A percentile compares a stretch with the other conserved stretches of the same genome.
Conservation (phyloP, 1,140 invertebrate species). For the Drosophila gunungcola region DNA sequence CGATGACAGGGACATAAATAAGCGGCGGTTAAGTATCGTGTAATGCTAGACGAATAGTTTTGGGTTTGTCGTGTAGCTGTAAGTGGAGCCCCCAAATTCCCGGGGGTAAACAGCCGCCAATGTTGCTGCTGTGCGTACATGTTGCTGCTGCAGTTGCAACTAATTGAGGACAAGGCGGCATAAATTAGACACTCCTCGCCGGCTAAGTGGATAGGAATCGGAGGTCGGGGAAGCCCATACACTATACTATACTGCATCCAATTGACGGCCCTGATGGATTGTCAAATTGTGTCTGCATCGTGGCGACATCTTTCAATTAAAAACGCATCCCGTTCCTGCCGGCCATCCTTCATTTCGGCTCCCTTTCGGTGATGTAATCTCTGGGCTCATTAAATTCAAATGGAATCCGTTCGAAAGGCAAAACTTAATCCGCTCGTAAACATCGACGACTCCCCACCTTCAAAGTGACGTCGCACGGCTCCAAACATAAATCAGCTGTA, state of each 20-base stretch:
- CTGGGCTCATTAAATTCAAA: constrained; percentile 51
- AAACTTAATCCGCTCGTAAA: constrained; percentile 54
- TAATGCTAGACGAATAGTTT: constrained; percentile 55
- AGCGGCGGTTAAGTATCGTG: constrained; percentile 50
- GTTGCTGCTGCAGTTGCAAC: constrained; percentile 37
- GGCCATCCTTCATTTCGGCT: constrained; percentile 7
- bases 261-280: constrained; percentile 42
- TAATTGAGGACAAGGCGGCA: constrained; percentile 52
- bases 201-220: constrained; percentile 20
- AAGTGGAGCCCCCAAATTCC: constrained; percentile 39
- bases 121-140: constrained; percentile 3
- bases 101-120: constrained; percentile 40
- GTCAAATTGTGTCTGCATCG: constrained; percentile 30
- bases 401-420: constrained; percentile 46
- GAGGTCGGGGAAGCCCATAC: neutral
- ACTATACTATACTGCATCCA: neutral
- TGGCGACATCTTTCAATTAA: constrained; percentile 46
- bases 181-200: constrained; percentile 34
- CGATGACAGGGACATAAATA: constrained; percentile 54
- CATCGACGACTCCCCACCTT: constrained; percentile 37
- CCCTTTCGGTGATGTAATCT: constrained; percentile 40
- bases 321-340: constrained; percentile 14
- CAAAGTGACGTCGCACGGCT: constrained; percentile 9
- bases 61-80: constrained; percentile 29
- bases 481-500: constrained; percentile 45